Base-by-base conservation (phyloP, 92 coral and sea anemone genomes). In the Palythoa grandis region DNA sequence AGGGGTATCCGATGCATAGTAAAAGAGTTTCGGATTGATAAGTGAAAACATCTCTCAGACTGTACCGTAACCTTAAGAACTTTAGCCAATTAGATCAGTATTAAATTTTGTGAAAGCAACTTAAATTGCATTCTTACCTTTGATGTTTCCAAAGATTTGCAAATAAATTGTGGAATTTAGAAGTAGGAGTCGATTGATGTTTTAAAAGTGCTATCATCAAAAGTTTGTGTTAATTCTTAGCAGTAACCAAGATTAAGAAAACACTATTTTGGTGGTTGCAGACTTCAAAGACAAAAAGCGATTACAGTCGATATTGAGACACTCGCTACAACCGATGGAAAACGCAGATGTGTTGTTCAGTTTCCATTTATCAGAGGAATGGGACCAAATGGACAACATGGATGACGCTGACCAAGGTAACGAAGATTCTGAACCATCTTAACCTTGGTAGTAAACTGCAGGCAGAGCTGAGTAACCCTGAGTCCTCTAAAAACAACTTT, bases 271-370 rank as follows among this genome's bases (percentile, higher is more conserved):
- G 37, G 69, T 50, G 20, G 16, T 86, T 80, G n/a, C 69, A 94
- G 98, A 93, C 84, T 88, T 90, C 72, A 88, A 89, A 74, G 86
- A 87, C 88, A 90, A 94, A 70, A 90, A 80, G 58, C 92, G 98
- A 52, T 88, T 94, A 38, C 98, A 91, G 79, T 94, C 95, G 8
- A 94, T 94, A 20, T 87, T 94, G 25, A 83, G 95, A 9, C 90
- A 94, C 70, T 94, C 98, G 3, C 75, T 94, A 29, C 92, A 92
- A 70, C 98, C 98, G 25, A 89, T 94, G 88, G 98, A 94, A 79
- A 94, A 92, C 83, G 95, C 98, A 0, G 98, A 94, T 91, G 93
- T 93, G 13, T 91, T 94, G 52, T 86, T 92, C 43, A 83, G 87
- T 23, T 83, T 71, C 78, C 78, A 72, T 53, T 16, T 83, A 48